Percentiles rank a stretch among this genome's conserved stretches.
Conservation (phyloP, 1,140 invertebrate genomes). For the Neodiprion fabricii region DNA sequence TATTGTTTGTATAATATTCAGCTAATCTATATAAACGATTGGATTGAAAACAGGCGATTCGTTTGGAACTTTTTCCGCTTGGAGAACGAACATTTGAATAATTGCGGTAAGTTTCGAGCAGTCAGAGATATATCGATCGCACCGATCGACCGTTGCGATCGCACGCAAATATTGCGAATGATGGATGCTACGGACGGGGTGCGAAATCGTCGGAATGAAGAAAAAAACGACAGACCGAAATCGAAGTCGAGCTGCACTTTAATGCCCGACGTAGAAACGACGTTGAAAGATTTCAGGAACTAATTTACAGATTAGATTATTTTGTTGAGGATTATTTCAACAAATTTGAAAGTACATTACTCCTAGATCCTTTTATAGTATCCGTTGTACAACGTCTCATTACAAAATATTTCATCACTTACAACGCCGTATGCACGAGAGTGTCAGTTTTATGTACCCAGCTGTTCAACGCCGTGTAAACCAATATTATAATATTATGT, state of each 20-base stretch:
- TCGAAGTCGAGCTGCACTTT: slow-evolving; percentile 42
- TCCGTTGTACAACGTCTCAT: too few relatives aligned
- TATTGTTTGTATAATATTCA: too few relatives aligned
- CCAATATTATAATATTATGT: too few relatives aligned
- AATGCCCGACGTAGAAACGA: neutral
- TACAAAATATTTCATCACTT: too few relatives aligned
- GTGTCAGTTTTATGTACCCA: too few relatives aligned
- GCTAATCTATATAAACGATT: slow-evolving; percentile 34
- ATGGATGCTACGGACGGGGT: slow-evolving; percentile 95
- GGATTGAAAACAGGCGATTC: slow-evolving; percentile 77
- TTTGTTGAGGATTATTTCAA: too few relatives aligned
- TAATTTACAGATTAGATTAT: too few relatives aligned
- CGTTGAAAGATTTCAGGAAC: neutral
- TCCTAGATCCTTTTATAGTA: too few relatives aligned
- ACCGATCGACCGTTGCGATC: slow-evolving; percentile 93
- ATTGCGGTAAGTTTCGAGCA: slow-evolving; percentile 99
- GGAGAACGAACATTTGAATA: slow-evolving; percentile 99
- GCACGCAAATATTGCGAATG: slow-evolving; percentile 88
- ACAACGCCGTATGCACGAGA: too few relatives aligned
- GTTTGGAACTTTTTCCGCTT: slow-evolving; percentile 99
- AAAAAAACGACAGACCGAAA: slow-evolving; percentile 48
- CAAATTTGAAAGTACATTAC: too few relatives aligned
- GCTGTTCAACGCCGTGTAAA: too few relatives aligned
- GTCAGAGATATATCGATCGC: slow-evolving; percentile 98
- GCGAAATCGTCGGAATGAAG: slow-evolving; percentile 71